Conservation (phyloP, 2,113 vertebrate genomes). For the Leucopsar rothschildi region DNA sequence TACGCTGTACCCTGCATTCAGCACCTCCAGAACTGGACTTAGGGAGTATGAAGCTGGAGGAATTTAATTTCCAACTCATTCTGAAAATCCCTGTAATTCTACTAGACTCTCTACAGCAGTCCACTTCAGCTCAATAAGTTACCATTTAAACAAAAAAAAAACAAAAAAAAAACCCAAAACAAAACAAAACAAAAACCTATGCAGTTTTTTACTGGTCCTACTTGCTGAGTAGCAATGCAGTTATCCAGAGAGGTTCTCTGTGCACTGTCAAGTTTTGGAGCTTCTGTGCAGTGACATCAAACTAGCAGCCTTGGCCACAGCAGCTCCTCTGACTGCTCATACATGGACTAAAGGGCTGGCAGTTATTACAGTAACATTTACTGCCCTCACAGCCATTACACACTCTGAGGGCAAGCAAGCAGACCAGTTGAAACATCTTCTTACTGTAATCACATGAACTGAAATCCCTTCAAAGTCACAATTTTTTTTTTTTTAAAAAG, state of each 20-base stretch:
- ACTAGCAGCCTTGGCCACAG: neutral
- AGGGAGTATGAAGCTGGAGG: neutral
- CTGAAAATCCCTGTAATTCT: neutral
- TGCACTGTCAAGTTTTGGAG: neutral
- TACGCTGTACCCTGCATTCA: neutral
- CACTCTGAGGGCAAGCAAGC: neutral
- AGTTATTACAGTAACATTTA: neutral
- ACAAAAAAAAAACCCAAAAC: neutral
- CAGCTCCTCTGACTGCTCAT: neutral
- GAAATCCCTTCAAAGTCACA: neutral
- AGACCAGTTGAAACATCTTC: neutral
- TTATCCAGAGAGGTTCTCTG: neutral
- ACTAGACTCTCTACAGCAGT: neutral
- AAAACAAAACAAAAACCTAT: too few species aligned
- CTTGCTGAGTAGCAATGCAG: neutral
- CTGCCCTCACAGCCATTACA: neutral
- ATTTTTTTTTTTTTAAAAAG: too few species aligned
- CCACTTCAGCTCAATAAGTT: neutral
- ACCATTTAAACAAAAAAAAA: neutral
- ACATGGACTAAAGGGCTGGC: neutral
- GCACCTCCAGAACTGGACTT: neutral
- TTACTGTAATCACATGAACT: neutral
- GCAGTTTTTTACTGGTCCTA: neutral
- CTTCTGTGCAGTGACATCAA: neutral
- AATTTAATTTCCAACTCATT: neutral